Evolutionary conservation across 2,797 vertebrate species (phyloP).

Genomic region (Hydrolagus colliei): DNA sequence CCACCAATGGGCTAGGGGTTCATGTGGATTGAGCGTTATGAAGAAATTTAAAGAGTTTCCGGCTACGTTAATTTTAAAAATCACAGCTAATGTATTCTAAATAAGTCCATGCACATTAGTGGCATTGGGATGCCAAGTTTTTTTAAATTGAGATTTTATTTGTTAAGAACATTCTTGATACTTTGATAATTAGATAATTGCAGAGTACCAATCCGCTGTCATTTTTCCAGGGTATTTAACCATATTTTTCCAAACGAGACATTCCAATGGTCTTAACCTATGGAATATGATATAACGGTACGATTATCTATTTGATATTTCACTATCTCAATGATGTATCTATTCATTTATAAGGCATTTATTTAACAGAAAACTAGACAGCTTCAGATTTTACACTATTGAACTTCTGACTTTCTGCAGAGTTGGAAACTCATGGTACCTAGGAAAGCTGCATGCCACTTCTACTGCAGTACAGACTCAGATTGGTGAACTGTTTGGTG

Average conservation of each 20-base stretch:
- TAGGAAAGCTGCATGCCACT: conserved; percentile 10
- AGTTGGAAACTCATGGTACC: background rate
- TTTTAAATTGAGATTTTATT: background rate
- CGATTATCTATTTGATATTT: background rate
- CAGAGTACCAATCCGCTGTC: background rate
- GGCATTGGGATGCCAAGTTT: background rate
- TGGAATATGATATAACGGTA: background rate
- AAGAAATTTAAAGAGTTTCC: background rate
- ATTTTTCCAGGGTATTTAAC: background rate
- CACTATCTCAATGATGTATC: background rate
- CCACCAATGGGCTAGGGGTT: background rate
- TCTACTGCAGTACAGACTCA: background rate
- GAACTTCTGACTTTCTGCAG: background rate
- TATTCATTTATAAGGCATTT: background rate
- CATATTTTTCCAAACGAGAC: background rate
- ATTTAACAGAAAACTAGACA: conserved; percentile 13
- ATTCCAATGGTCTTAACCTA: background rate
- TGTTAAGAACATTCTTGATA: background rate
- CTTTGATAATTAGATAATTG: background rate
- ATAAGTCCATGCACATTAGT: background rate
- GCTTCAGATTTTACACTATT: too few relatives aligned
- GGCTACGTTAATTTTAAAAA: background rate
- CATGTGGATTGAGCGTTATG: background rate
- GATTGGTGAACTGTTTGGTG: background rate
- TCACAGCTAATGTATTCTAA: background rate